These are phyloP conservation scores for human (Homo sapiens) DNA, from an alignment of 2,113 vertebrate species.

Conservation along the genomic window GRCh38 chr5:55344501-55345000, in stretches of 20 bases:
- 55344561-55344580: constrained; percentile 99
- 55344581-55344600: constrained; percentile 98
- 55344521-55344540: constrained; percentile 99
- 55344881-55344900: neutral
- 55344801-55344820: neutral
- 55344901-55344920: neutral
- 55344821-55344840: neutral
- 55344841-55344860: neutral
- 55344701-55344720: neutral
- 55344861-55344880: neutral
- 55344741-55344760: no score
- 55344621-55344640: constrained; percentile 84
- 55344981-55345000: neutral
- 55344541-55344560: constrained; percentile 97
- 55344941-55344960: neutral
- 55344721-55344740: neutral
- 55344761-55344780: neutral
- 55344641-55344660: neutral
- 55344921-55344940: neutral
- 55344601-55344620: constrained; percentile 98
- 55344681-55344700: neutral
- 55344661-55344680: neutral
- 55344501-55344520: constrained; percentile 71
- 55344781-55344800: neutral
- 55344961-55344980: neutral